These are phyloP conservation scores for Tadarida brasiliensis DNA, from an alignment of 2,797 vertebrate species.

Conservation along the genomic window DNA sequence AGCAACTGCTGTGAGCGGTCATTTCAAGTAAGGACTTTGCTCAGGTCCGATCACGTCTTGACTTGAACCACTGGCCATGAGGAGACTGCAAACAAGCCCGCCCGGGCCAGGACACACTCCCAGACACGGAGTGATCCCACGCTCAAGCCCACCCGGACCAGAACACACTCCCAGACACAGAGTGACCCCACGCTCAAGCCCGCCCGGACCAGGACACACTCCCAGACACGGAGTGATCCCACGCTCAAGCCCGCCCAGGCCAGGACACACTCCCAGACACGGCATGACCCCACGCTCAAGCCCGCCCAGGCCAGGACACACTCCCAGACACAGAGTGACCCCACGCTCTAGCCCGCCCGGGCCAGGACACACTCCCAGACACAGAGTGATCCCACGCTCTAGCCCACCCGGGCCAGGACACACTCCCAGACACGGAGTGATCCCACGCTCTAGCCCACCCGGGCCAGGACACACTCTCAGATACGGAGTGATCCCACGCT, in stretches of 20 bases:
- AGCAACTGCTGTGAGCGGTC: background rate
- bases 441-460: background rate
- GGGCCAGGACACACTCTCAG: background rate
- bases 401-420: background rate
- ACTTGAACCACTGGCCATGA: background rate
- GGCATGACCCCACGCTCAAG: background rate
- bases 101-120: background rate
- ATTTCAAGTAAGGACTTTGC: background rate
- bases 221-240: no score
- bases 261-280: background rate
- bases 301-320: background rate
- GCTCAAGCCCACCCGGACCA: background rate
- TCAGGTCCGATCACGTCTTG: background rate
- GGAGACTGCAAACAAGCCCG: background rate
- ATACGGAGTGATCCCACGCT: no score
- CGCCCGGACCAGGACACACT: background rate
- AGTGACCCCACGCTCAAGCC: background rate
- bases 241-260: background rate
- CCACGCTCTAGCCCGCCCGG: background rate
- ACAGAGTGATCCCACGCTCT: no score
- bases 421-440: no score
- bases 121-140: no score
- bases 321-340: no score
- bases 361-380: background rate
- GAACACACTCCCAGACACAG: no score